These are phyloP conservation scores for Ophraella communa DNA, from an alignment of 2,888 invertebrate species.

Conservation along the genomic window DNA sequence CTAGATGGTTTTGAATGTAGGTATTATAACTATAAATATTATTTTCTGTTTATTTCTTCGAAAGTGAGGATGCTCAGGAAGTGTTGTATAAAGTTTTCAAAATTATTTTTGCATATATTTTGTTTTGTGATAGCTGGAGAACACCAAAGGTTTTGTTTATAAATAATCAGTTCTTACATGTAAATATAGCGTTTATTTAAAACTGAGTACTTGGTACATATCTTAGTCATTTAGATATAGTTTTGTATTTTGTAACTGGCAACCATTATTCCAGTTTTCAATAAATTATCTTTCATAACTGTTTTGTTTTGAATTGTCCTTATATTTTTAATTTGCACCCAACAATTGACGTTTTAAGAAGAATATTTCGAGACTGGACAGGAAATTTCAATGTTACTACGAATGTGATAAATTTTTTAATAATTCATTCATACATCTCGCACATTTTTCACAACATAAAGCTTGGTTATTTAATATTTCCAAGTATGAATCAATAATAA, in stretches of 20 bases:
- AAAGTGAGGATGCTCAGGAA: constrained; percentile 53
- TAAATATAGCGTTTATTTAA: constrained; percentile 41
- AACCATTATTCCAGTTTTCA: constrained; percentile 22
- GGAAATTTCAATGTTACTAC: too few relatives aligned
- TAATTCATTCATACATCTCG: too few relatives aligned
- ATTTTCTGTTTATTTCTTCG: constrained; percentile 14
- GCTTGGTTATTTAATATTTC: too few relatives aligned
- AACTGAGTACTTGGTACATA: constrained; percentile 34
- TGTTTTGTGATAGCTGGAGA: constrained; percentile 67
- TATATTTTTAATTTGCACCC: too few relatives aligned
- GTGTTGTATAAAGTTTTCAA: constrained; percentile 44
- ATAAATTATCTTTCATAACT: constrained; percentile 20
- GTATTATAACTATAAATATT: constrained; percentile 18
- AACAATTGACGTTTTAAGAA: too few relatives aligned
- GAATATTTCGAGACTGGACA: too few relatives aligned
- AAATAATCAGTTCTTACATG: constrained; percentile 54
- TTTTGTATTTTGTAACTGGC: constrained; percentile 29
- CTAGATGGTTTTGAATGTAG: constrained; percentile 18
- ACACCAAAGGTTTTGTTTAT: constrained; percentile 69
- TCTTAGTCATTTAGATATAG: constrained; percentile 32
- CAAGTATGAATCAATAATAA: too few relatives aligned
- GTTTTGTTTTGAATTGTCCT: too few relatives aligned
- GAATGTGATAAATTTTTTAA: too few relatives aligned
- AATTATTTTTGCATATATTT: constrained; percentile 34
- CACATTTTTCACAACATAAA: too few relatives aligned